phyloP scores from a whole-genome alignment of 2,888 invertebrate species.

The Seira musarum region DNA sequence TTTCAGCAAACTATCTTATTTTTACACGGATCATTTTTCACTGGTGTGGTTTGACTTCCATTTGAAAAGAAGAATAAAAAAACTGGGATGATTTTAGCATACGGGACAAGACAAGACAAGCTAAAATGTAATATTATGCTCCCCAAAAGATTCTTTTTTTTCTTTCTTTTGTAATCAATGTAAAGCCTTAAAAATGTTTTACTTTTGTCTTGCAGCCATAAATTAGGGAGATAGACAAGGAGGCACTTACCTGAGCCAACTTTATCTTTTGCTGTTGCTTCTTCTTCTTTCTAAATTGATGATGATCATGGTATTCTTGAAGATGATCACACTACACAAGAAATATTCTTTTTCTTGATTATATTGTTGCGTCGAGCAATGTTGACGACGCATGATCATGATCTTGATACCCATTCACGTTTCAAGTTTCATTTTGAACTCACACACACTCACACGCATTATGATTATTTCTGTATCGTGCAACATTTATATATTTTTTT shows the following conservation, averaged over 20 bases:
- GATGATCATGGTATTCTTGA: conserved; percentile 1
- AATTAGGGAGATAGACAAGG: conserved; percentile 6
- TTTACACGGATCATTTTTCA: conserved; percentile 15
- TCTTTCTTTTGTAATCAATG: conserved; percentile 5
- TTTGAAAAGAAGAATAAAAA: background rate
- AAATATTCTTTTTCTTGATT: conserved; percentile 4
- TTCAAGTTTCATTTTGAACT: conserved; percentile 2
- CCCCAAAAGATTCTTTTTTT: background rate
- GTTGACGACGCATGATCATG: conserved; percentile 13
- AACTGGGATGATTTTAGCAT: conserved; percentile 26
- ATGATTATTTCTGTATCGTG: conserved; percentile 16
- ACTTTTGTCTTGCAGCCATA: conserved; percentile 8
- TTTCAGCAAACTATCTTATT: conserved; percentile 20
- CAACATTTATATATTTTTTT: background rate
- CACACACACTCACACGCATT: conserved; percentile 9
- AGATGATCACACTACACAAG: conserved; percentile 6
- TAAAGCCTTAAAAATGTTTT: conserved; percentile 13
- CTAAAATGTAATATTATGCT: background rate
- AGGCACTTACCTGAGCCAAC: conserved; percentile 20
- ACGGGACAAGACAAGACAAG: too few relatives aligned
- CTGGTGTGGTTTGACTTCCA: conserved; percentile 12
- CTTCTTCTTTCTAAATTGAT: background rate
- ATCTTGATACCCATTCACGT: conserved; percentile 17
- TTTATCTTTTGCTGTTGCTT: background rate
- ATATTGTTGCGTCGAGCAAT: conserved; percentile 12